phyloP scores from a whole-genome alignment of 2,113 vertebrate genomes.

The Laterallus jamaicensis region DNA sequence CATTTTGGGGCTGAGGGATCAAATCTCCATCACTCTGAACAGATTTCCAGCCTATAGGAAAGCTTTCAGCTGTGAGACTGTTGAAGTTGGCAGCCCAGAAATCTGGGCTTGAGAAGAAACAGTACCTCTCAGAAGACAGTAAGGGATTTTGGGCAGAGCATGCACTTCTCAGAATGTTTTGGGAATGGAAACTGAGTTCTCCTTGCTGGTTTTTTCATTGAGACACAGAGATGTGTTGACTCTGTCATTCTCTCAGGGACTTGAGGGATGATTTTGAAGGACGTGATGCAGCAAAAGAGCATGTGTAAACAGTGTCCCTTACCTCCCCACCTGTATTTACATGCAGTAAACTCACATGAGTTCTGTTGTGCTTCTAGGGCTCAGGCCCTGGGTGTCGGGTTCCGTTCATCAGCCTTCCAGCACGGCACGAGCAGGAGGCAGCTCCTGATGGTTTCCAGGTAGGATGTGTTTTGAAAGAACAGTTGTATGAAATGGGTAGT shows the following conservation, averaged over 20 bases:
- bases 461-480: neutral
- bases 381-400: slow-evolving; percentile 28
- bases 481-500: neutral
- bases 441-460: slow-evolving; percentile 75
- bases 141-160: neutral
- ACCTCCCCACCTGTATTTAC: neutral
- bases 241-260: neutral
- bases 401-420: slow-evolving; percentile 66
- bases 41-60: neutral
- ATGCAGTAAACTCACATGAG: rapidly evolving
- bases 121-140: neutral
- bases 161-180: neutral
- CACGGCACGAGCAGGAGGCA: slow-evolving; percentile 58
- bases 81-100: neutral
- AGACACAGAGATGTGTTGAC: neutral
- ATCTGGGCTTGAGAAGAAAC: neutral
- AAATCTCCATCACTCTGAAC: neutral
- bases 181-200: neutral
- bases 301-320: neutral
- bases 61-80: neutral
- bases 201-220: neutral
- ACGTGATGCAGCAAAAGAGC: neutral
- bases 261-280: neutral
- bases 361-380: slow-evolving; percentile 50
- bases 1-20: neutral